phyloP scores from a whole-genome alignment of 2,113 vertebrate genomes.

The Recurvirostra avosetta region DNA sequence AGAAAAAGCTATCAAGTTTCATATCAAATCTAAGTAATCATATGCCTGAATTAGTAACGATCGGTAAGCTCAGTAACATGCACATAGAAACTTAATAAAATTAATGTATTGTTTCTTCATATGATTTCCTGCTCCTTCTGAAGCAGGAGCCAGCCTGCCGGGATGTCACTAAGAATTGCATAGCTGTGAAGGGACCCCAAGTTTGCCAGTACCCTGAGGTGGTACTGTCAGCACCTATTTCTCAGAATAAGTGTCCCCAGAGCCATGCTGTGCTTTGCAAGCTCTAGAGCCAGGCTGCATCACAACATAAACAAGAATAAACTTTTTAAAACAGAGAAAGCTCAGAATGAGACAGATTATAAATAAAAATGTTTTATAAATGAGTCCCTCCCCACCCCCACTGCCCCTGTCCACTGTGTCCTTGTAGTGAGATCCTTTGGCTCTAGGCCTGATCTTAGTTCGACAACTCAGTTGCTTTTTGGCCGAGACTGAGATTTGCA shows the following conservation, averaged over 20 bases:
- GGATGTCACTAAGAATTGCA: not conserved
- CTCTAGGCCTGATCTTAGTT: not conserved
- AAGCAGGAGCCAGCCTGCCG: not conserved
- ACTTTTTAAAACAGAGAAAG: not conserved
- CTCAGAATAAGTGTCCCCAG: not conserved
- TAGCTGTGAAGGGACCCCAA: not conserved
- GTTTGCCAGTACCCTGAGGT: constrained; percentile 7
- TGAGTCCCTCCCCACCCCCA: fast-evolving
- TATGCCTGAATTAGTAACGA: not conserved
- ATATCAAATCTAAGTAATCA: not conserved
- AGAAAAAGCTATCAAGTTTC: not conserved
- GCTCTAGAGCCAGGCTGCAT: not conserved
- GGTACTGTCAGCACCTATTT: constrained; percentile 35
- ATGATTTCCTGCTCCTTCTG: not conserved
- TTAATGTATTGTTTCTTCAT: not conserved
- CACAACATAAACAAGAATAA: not conserved
- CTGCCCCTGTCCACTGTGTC: not conserved
- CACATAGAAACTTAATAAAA: not conserved
- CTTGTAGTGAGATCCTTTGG: not conserved
- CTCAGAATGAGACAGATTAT: not conserved
- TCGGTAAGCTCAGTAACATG: not conserved
- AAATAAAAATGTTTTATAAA: not conserved
- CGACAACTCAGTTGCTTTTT: not conserved
- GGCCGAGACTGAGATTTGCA: not conserved
- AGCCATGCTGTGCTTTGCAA: not conserved